Evolutionary conservation across 2,113 vertebrate genomes (phyloP), one percentile per base, ranked within the genome.

Genomic region (Pterophyllum scalare): DNA sequence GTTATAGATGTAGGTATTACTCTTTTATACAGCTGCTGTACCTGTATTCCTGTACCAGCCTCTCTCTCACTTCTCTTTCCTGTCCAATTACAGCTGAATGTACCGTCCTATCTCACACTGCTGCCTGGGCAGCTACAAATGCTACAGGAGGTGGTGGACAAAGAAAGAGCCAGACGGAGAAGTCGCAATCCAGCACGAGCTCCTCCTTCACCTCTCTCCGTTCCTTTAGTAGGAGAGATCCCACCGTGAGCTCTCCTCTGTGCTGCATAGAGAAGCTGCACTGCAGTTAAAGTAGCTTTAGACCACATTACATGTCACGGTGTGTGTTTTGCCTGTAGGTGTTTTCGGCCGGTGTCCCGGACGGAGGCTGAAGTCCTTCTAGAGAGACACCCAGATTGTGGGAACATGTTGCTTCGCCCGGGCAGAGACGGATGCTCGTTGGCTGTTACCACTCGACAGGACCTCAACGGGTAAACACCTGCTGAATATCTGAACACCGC

Each of bases 61-160:
- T 75, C 2, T 60, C 17, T 52, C 33, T 15, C 26, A 40, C 0
- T 59, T 11, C 60, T 78, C 8, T 5, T 4, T 56, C 59, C 26
- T 77, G 8, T 89, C 15, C 7, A 28, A 62, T 80, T 35, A 11
- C 91, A 98, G 97, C 91, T 97, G 67, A 94, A 94, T 8, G 95
- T 98, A 15, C 97, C 97, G 0, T 92, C 94, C 40, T 94, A 91
- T 54, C 91, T 98, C 60, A 96, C 83, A 2, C 77, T 98, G 90
- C 95, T 98, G 60, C 97, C 97, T 0, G 97, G 97, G 17, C 97
- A 97, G 74, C 67, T 96, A 33, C 95, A 96, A 86, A 96, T 96
- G 96, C 93, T 98, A 80, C 95, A 88, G 10, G 97, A 97, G 83
- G 96, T 96, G 46, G 94, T 97, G 82, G 92, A 95, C 82, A 96